These are phyloP conservation scores for Eptatretus atami DNA, from an alignment of 2,797 vertebrate genomes.

Conservation along the genomic window DNA sequence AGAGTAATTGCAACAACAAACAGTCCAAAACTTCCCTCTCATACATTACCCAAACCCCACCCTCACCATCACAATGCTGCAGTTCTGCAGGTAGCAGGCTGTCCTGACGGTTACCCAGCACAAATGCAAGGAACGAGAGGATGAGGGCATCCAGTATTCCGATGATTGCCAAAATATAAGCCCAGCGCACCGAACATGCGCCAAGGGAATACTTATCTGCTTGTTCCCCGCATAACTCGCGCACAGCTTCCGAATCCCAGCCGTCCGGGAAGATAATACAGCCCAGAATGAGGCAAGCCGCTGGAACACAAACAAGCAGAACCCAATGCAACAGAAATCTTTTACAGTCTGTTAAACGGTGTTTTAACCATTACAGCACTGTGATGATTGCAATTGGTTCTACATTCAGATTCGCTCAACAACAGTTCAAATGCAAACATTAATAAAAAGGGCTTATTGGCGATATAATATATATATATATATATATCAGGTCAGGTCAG, in stretches of 20 bases:
- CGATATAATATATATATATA: too few relatives aligned
- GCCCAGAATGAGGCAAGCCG: constrained; percentile 70
- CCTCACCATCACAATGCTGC: constrained; percentile 26
- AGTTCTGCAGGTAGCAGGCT: constrained; percentile 79
- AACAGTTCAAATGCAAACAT: too few relatives aligned
- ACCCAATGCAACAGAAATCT: too few relatives aligned
- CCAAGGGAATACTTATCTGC: constrained; percentile 91
- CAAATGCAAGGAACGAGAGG: constrained; percentile 85
- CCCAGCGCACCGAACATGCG: constrained; percentile 90
- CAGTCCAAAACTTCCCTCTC: too few relatives aligned
- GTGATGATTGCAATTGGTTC: too few relatives aligned
- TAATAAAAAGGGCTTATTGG: too few relatives aligned
- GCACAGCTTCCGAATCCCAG: constrained; percentile 92
- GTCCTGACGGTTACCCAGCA: constrained; percentile 87
- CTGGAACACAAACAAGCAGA: constrained; percentile 19
- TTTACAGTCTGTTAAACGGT: too few relatives aligned
- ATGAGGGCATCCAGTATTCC: constrained; percentile 91
- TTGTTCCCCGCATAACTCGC: constrained; percentile 78
- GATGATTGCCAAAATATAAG: constrained; percentile 94
- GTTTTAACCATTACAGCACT: too few relatives aligned
- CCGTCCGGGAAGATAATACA: constrained; percentile 97
- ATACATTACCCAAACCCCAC: constrained; percentile 9
- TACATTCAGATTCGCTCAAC: too few relatives aligned
- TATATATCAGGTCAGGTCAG: too few relatives aligned
- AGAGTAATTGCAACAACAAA: too few relatives aligned